Percentiles rank a stretch among this genome's conserved stretches.
phyloP scores from a whole-genome alignment of 2,888 invertebrate genomes.

The Melikaiella ostensackeni region DNA sequence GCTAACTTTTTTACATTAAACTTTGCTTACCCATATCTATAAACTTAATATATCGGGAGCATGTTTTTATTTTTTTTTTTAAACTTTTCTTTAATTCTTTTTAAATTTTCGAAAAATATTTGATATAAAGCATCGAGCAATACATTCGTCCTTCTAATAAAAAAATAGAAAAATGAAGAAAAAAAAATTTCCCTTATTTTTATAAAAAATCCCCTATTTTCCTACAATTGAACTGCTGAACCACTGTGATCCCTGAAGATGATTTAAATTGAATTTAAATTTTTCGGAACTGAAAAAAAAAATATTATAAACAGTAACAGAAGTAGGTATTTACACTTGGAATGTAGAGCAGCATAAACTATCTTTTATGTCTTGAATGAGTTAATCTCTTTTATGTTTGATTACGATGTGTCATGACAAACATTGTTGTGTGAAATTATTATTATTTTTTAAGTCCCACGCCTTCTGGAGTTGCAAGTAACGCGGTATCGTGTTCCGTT shows the following conservation, averaged over 20 bases:
- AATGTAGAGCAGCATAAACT: background rate
- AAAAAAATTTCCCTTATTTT: too few species aligned
- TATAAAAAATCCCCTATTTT: too few species aligned
- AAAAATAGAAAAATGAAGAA: background rate
- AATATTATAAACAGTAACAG: background rate
- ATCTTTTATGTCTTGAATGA: slow-evolving; percentile 2
- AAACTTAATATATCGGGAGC: too few species aligned
- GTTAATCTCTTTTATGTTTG: slow-evolving; percentile 9
- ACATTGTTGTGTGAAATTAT: slow-evolving; percentile 21
- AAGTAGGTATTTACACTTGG: background rate
- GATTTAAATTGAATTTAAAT: background rate
- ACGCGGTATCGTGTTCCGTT: slow-evolving; percentile 60
- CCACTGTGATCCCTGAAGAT: too few species aligned
- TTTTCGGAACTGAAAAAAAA: background rate
- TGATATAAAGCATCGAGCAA: too few species aligned
- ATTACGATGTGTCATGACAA: background rate
- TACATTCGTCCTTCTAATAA: too few species aligned
- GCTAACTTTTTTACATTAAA: too few species aligned
- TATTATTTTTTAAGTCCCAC: slow-evolving; percentile 56
- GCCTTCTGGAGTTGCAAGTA: slow-evolving; percentile 49
- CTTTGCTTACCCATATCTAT: too few species aligned
- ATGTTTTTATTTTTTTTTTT: too few species aligned
- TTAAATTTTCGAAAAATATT: too few species aligned
- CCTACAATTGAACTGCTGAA: too few species aligned
- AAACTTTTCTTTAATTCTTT: too few species aligned